These are phyloP conservation scores for Schlechtendalia chinensis DNA, from an alignment of 1,140 invertebrate genomes.

Conservation along the genomic window DNA sequence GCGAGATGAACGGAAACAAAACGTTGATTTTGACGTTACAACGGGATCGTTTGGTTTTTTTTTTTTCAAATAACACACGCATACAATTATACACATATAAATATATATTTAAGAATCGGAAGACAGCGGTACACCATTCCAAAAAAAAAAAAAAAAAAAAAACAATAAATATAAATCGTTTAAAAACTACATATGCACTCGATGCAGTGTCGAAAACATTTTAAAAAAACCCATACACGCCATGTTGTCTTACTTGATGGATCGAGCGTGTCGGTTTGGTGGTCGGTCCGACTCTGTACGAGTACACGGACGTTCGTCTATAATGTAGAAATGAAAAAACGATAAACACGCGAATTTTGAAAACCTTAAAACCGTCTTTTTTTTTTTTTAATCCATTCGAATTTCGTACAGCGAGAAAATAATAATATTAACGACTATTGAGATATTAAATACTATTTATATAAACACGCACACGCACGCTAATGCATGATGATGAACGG, in stretches of 20 bases:
- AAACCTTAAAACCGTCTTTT: conserved; percentile 25
- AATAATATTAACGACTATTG: conserved; percentile 46
- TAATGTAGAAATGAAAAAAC: conserved; percentile 17
- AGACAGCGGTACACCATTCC: conserved; percentile 39
- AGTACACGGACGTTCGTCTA: too few relatives aligned
- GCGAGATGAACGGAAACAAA: too few relatives aligned
- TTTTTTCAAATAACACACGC: conserved; percentile 9
- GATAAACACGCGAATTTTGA: conserved; percentile 29
- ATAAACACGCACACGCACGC: neutral
- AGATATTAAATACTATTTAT: conserved; percentile 39
- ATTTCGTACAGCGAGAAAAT: neutral
- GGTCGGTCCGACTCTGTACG: too few relatives aligned
- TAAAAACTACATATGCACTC: too few relatives aligned
- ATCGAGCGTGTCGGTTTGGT: too few relatives aligned
- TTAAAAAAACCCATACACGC: too few relatives aligned
- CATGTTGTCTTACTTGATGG: too few relatives aligned
- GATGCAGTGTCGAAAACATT: too few relatives aligned
- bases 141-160: neutral
- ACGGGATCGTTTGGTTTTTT: conserved; percentile 4
- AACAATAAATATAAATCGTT: too few relatives aligned
- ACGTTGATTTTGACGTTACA: conserved; percentile 6
- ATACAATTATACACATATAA: neutral
- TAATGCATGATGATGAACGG: neutral
- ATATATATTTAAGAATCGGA: conserved; percentile 35
- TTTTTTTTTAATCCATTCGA: too few relatives aligned